Conservation (phyloP, 2,797 vertebrate genomes). For the Pangasius mekongensis region DNA sequence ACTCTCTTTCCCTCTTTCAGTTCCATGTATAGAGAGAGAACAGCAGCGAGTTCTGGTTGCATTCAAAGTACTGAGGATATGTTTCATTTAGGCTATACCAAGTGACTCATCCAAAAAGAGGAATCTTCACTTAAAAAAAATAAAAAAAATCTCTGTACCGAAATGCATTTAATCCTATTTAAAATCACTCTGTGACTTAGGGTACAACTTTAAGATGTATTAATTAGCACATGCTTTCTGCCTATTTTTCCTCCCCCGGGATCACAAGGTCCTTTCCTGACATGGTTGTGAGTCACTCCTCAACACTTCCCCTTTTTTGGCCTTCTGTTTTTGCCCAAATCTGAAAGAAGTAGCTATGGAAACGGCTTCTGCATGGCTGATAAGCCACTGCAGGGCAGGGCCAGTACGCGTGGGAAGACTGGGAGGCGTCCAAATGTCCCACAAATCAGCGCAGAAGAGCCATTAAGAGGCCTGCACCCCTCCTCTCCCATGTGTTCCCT, state of each 20-base stretch:
- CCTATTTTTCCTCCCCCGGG: neutral
- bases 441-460: conserved; percentile 43
- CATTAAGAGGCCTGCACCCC: conserved; percentile 18
- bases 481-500: conserved; percentile 47
- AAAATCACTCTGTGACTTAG: neutral
- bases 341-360: conserved; percentile 45
- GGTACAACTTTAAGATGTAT: neutral
- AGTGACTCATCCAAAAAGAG: neutral
- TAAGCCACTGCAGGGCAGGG: conserved; percentile 43
- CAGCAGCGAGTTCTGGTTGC: neutral
- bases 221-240: neutral
- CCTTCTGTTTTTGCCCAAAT: conserved; percentile 63
- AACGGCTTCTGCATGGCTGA: conserved; percentile 47
- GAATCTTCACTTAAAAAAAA: neutral
- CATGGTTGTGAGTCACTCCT: conserved; percentile 27
- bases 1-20: neutral
- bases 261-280: conserved; percentile 27
- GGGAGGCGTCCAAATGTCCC: conserved; percentile 32
- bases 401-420: conserved; percentile 46
- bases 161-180: conserved; percentile 3
- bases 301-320: conserved; percentile 47
- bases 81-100: neutral
- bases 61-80: neutral
- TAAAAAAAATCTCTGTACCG: neutral
- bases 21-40: neutral